A percentile compares a stretch with the other conserved stretches of the same genome.
Conservation (phyloP, 2,797 vertebrate species). For the Chlorospingus flavigularis region DNA sequence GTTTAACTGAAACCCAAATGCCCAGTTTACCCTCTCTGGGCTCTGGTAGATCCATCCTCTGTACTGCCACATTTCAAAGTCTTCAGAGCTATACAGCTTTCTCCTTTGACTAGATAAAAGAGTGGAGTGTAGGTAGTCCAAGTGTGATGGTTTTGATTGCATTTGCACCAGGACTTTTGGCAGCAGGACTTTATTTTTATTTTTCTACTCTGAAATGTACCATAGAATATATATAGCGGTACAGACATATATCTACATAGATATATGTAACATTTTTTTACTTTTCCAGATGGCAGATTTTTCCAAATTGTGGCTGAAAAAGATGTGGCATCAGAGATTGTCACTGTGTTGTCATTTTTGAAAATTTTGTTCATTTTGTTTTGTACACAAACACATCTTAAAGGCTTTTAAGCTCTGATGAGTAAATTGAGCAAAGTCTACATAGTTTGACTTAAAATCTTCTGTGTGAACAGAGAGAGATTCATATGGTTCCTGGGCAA, state of each 20-base stretch:
- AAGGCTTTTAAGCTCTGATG: not conserved
- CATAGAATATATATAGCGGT: not conserved
- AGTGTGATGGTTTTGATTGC: not conserved
- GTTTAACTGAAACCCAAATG: not conserved
- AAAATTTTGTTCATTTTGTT: not conserved
- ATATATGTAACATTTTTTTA: not conserved
- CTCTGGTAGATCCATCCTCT: not conserved
- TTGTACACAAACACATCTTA: not conserved
- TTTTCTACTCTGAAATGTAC: not conserved
- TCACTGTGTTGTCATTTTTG: not conserved
- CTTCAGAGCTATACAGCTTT: not conserved
- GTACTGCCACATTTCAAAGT: not conserved
- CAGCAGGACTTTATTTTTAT: not conserved
- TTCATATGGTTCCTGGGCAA: not conserved
- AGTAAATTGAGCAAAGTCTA: not conserved
- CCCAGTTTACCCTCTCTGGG: not conserved
- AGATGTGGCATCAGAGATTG: not conserved
- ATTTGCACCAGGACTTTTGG: not conserved
- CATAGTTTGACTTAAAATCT: not conserved
- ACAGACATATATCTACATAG: not conserved
- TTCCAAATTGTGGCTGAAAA: not conserved
- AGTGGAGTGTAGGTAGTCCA: not conserved
- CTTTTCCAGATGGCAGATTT: not conserved
- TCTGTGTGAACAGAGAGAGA: not conserved
- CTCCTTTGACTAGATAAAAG: not conserved